Base-by-base conservation (phyloP, 2,888 invertebrate genomes). In the Lepidocyrtoides sp. region DNA sequence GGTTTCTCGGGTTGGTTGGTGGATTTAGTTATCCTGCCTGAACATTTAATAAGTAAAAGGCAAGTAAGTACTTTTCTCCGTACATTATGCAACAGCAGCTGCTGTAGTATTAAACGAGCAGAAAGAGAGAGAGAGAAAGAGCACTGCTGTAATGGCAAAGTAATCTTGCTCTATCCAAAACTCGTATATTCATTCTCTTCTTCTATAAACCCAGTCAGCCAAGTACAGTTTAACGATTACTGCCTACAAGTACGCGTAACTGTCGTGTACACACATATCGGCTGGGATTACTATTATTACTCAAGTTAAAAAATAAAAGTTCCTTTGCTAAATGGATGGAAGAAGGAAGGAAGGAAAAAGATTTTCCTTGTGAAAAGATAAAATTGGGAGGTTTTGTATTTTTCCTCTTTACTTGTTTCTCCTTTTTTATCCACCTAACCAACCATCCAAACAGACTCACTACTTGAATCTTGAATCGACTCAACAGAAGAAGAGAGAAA, bases 1-100 rank as follows among this genome's bases (percentile, higher is more conserved):
- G 66, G 66, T 32, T 69, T 69, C 66, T 69, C 36, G n/a, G n/a
- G n/a, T n/a, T n/a, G n/a, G n/a, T n/a, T 69, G 23, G 72, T 23
- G 72, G 72, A 72, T 72, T 72, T 44, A 72, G 17, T n/a, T 69
- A 23, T 17, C 51, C 5, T 51, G 4, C 51, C n/a, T n/a, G n/a
- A n/a, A n/a, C n/a, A n/a, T n/a, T n/a, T n/a, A n/a, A n/a, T n/a
- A n/a, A n/a, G n/a, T n/a, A n/a, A n/a, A n/a, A n/a, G 14, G 1
- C 17, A 17, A 2, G 3, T 51, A 17, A 51, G 48, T 51, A 51
- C n/a, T n/a, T 51, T 23, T 10, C 20, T 60, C n/a, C n/a, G n/a
- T 66, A 66, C 32, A 29, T 29, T 32, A 32, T 32, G 66, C 29
- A 32, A 14, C 14, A 32, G 32, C 29, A 8, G n/a, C n/a, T n/a